phyloP scores from a whole-genome alignment of 2,113 vertebrate genomes.

The western clawed frog (Xenopus tropicalis) region UCB_Xtro_10.0 CM004452.2:41977001-41977500 shows the following conservation, averaged over 20 bases:
- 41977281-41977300: not conserved
- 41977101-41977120: not conserved
- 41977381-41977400: too few species aligned
- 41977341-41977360: too few species aligned
- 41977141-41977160: constrained; percentile 22
- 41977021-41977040: too few species aligned
- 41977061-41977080: constrained; percentile 26
- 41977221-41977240: constrained; percentile 25
- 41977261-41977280: not conserved
- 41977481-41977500: too few species aligned
- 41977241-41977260: not conserved
- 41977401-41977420: too few species aligned
- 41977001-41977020: too few species aligned
- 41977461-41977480: too few species aligned
- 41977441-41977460: too few species aligned
- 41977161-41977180: constrained; percentile 30
- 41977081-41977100: not conserved
- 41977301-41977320: not conserved
- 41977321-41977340: too few species aligned
- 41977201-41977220: constrained; percentile 28
- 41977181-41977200: constrained; percentile 28
- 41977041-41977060: not conserved
- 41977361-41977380: too few species aligned
- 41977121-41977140: constrained; percentile 13
- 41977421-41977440: too few species aligned